phyloP scores from a whole-genome alignment of 1,140 invertebrate species.

The Caerostris darwini region DNA sequence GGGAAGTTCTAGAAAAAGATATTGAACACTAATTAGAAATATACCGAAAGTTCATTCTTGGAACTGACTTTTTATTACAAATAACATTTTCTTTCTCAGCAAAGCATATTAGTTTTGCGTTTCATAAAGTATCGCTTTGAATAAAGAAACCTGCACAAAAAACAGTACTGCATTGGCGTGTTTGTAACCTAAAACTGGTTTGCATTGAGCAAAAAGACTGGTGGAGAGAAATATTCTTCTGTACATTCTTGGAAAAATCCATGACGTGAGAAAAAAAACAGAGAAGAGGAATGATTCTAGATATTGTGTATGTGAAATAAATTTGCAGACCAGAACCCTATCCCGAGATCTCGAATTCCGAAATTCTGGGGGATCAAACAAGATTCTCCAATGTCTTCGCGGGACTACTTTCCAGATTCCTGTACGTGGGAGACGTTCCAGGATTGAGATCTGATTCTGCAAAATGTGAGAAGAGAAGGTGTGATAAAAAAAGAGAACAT shows the following conservation, averaged over 20 bases:
- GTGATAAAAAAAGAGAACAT: background rate
- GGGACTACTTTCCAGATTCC: background rate
- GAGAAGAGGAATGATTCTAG: background rate
- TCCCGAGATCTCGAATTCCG: background rate
- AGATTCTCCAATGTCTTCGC: conserved; percentile 8
- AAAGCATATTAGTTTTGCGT: no score
- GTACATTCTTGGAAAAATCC: background rate
- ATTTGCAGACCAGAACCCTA: background rate
- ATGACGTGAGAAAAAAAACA: background rate
- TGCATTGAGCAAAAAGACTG: background rate
- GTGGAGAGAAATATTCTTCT: no score
- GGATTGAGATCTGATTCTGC: background rate
- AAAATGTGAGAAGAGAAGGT: background rate
- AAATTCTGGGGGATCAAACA: background rate
- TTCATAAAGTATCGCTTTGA: no score
- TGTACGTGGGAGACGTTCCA: background rate
- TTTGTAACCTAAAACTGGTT: background rate
- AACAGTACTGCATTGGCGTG: background rate
- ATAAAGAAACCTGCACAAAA: background rate
- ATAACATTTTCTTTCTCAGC: no score
- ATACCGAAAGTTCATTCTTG: no score
- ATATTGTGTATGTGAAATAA: background rate
- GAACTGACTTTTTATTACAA: no score
- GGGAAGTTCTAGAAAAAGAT: no score
- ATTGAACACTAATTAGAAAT: no score